Conservation (phyloP, 2,888 invertebrate species). For the Chelonus formosanus region DNA sequence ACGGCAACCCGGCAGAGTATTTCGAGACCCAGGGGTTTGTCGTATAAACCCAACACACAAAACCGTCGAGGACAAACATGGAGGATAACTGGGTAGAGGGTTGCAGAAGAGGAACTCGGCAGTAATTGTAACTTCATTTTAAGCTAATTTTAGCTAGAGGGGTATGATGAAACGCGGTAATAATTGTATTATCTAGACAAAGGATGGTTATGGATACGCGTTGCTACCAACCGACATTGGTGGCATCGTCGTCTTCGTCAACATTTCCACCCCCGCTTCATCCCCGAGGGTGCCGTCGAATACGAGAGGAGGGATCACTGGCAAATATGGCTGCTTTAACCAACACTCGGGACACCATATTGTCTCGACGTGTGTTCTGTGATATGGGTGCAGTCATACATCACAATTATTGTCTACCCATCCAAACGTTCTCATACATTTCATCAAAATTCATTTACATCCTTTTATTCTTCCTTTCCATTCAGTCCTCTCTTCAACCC, state of each 20-base stretch:
- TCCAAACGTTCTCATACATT: slow-evolving; percentile 4
- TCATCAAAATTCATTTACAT: slow-evolving; percentile 13
- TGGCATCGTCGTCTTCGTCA: slow-evolving; percentile 33
- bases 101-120: slow-evolving; percentile 19
- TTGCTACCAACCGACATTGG: slow-evolving; percentile 44
- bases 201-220: slow-evolving; percentile 65
- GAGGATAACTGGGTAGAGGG: slow-evolving; percentile 36
- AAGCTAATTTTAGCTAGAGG: slow-evolving; percentile 62
- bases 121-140: slow-evolving; percentile 65
- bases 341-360: slow-evolving; percentile 51
- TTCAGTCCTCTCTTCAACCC: background rate
- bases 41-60: slow-evolving; percentile 24
- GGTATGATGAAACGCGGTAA: slow-evolving; percentile 65
- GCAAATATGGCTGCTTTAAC: slow-evolving; percentile 63
- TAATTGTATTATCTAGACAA: slow-evolving; percentile 64
- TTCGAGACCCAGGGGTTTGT: slow-evolving; percentile 50
- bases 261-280: slow-evolving; percentile 32
- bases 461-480: background rate
- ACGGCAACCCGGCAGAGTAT: slow-evolving; percentile 59
- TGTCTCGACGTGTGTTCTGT: slow-evolving; percentile 42
- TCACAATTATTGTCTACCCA: slow-evolving; percentile 18
- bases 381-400: slow-evolving; percentile 34
- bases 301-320: slow-evolving; percentile 51
- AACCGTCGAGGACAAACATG: slow-evolving; percentile 25
- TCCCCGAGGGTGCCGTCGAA: slow-evolving; percentile 53